Percentiles rank a stretch among this genome's conserved stretches.
phyloP scores from a whole-genome alignment of 2,888 invertebrate genomes.

The Caenorhabditis drosophilae region DNA sequence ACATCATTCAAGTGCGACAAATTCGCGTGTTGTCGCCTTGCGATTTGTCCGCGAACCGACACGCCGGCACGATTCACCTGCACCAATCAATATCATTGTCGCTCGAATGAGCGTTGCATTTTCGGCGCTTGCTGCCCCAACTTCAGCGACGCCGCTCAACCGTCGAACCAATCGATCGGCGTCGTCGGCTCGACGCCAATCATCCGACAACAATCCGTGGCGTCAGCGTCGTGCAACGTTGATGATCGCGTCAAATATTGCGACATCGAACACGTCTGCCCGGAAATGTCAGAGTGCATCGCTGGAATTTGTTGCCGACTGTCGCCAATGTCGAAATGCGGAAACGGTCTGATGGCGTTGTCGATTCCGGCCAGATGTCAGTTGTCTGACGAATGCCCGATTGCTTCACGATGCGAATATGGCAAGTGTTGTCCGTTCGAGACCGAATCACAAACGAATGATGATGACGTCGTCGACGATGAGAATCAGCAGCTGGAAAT shows the following conservation, averaged over 20 bases:
- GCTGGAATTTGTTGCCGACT: conserved; percentile 50
- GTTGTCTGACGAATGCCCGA: conserved; percentile 53
- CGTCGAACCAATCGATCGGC: conserved; percentile 6
- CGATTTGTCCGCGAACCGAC: conserved; percentile 42
- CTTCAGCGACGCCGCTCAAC: conserved; percentile 12
- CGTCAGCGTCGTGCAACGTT: conserved; percentile 20
- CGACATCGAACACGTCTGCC: conserved; percentile 49
- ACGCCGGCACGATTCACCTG: conserved; percentile 42
- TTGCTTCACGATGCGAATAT: conserved; percentile 50
- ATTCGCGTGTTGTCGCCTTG: conserved; percentile 49
- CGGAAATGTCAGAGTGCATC: conserved; percentile 52
- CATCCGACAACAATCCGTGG: no score
- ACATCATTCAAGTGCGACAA: conserved; percentile 45
- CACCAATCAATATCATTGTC: conserved; percentile 43
- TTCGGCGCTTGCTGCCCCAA: conserved; percentile 54
- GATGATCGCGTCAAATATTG: conserved; percentile 41
- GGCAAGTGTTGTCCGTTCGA: conserved; percentile 53
- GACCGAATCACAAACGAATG: background rate
- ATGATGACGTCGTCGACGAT: background rate
- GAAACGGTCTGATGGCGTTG: conserved; percentile 46
- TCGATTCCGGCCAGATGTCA: conserved; percentile 45
- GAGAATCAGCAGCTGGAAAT: background rate
- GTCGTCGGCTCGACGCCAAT: background rate
- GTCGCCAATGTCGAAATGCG: conserved; percentile 29
- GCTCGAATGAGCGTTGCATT: conserved; percentile 42